These are phyloP conservation scores for Drosophila paranaensis DNA, from an alignment of 2,888 invertebrate species.

Conservation along the genomic window DNA sequence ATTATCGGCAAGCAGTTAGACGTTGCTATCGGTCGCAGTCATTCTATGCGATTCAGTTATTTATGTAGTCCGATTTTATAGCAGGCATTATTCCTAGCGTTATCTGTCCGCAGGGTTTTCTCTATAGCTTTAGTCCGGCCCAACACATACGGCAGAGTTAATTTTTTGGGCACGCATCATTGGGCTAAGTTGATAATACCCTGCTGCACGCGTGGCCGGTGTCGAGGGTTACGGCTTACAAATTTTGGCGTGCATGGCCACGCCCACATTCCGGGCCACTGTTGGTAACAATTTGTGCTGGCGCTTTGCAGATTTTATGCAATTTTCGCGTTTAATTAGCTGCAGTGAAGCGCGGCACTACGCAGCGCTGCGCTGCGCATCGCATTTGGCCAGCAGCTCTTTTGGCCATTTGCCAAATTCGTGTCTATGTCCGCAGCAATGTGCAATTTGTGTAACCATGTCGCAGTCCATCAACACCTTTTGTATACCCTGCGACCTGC, in stretches of 20 bases:
- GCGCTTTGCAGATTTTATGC: slow-evolving; percentile 44
- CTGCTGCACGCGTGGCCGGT: slow-evolving; percentile 2
- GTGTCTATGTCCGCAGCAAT: slow-evolving; percentile 38
- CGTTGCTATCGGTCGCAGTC: not conserved
- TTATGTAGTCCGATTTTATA: not conserved
- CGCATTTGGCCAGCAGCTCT: slow-evolving; percentile 22
- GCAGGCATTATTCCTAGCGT: not conserved
- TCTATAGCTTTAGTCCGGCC: not conserved
- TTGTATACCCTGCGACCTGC: slow-evolving; percentile 36
- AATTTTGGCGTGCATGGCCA: slow-evolving; percentile 2
- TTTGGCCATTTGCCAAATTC: slow-evolving; percentile 54
- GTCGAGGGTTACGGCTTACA: slow-evolving; percentile 12
- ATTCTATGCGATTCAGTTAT: not conserved
- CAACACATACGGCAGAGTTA: not conserved
- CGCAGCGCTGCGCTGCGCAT: slow-evolving; percentile 6
- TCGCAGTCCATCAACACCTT: slow-evolving; percentile 78
- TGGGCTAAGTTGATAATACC: slow-evolving; percentile 14
- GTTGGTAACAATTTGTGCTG: slow-evolving; percentile 44
- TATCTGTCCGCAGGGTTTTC: not conserved
- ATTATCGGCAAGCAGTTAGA: not conserved
- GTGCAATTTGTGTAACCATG: slow-evolving; percentile 75
- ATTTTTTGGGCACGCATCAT: slow-evolving; percentile 9
- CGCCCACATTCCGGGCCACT: not conserved
- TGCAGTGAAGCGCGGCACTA: slow-evolving; percentile 50
- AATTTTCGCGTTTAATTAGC: slow-evolving; percentile 75